Evolutionary conservation across 2,113 vertebrate genomes (phyloP), one percentile per base, ranked within the genome.

Genomic region (Lycocorax pyrrhopterus): DNA sequence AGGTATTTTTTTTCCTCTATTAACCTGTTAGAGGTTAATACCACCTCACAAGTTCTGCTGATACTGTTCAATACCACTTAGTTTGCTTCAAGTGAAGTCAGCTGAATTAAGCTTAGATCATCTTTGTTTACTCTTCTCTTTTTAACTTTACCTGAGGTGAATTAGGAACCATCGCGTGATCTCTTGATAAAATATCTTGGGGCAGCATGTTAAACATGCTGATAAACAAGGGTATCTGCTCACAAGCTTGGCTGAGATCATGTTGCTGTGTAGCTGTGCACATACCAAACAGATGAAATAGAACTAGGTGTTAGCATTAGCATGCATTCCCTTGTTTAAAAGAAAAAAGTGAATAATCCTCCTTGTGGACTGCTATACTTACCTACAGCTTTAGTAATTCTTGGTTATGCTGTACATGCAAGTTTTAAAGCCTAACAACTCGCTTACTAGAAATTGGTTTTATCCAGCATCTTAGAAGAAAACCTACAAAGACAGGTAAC

Each of bases 51-150:
- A 62, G 19, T 81, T 84, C 60, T 87, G 32, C 73, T 87, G 73
- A 87, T 29, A 69, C 41, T 39, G 21, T 60, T 74, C 41, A 35
- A 23, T 64, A 46, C 4, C 23, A 39, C 39, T 80, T 49, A 53
- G 12, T 72, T 76, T 73, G 33, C 49, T 69, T 73, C 41, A 39
- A 0, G 25, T 1, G 0, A 64, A 80, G 12, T 52, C 3, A 3
- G 4, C 10, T 73, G 49, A 76, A 76, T 80, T 68, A 86, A 68
- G 10, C 35, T 59, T 60, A 35, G n/a, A 37, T 56, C 41, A 47
- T 47, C 46, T 46, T 80, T 52, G 46, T 35, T 79, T 71, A 17
- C 30, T 64, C 52, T 64, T 86, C 16, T 69, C 74, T 12, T 27
- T 88, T 71, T 59, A 73, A 51, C 26, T 86, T 73, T 21, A 46